Percentiles rank a stretch among this genome's conserved stretches.
Conservation (phyloP, 2,888 invertebrate species). For the Caenorhabditis imperialis region DNA sequence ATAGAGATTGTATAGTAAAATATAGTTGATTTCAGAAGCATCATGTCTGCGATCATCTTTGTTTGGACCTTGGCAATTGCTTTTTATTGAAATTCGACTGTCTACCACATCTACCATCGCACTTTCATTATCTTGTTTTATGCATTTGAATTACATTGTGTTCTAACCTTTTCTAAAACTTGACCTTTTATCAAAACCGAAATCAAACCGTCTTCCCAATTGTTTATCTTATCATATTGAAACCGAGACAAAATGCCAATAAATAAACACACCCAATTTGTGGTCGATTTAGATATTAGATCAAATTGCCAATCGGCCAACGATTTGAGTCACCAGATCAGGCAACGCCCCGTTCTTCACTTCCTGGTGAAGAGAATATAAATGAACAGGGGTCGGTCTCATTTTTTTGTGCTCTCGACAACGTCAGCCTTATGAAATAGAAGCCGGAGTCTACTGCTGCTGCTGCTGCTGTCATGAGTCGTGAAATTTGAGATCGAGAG, state of each 20-base stretch:
- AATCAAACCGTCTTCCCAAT: conserved; percentile 6
- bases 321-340: no score
- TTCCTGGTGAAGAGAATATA: no score
- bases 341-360: no score
- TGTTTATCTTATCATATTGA: conserved; percentile 40
- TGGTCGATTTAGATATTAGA: no score
- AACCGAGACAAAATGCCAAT: no score
- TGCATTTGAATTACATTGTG: background rate
- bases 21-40: no score
- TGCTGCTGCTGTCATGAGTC: conserved; percentile 33
- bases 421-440: conserved; percentile 31
- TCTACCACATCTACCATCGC: background rate
- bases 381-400: no score
- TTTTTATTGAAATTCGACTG: background rate
- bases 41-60: background rate
- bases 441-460: conserved; percentile 9
- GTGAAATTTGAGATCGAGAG: conserved; percentile 44
- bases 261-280: conserved; percentile 44
- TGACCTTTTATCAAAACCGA: no score
- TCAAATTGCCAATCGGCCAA: no score
- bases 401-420: no score
- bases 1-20: no score
- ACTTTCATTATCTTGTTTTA: conserved; percentile 4
- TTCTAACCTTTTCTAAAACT: no score
- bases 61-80: background rate